Base-by-base conservation (phyloP, 2,888 invertebrate genomes). In the Agonopterix heracliana region DNA sequence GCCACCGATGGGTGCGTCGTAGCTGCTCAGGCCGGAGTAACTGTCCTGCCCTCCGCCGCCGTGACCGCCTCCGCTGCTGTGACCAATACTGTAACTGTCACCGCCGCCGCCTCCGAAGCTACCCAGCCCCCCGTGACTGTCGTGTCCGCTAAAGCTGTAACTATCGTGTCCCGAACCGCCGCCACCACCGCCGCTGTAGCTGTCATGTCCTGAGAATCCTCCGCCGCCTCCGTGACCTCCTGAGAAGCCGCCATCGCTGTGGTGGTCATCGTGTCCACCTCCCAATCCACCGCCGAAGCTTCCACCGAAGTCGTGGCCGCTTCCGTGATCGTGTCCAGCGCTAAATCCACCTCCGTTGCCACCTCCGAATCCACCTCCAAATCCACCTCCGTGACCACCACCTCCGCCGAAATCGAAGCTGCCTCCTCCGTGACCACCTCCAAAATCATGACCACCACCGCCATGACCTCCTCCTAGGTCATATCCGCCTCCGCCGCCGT, bases 361-460 rank as follows among this genome's bases (percentile, higher is more conserved):
- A 4, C 63, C 66, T 26, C 61, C 59, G 11, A 51, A 51, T 34
- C 51, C 54, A 12, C 52, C 51, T 9, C 59, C 46, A 9, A 34
- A 34, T 14, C 62, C 60, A 34, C 63, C 60, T 12, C 61, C 66
- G 13, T 68, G 64, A 9, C 65, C 65, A 4, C 70, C 72, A 9
- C 65, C 65, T 3, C 70, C 72, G 41, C 70, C 72, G 2, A 60
- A 41, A 13, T 44, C 44, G 35, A 11, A 26, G 17, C 54, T 52
- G n/a, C 53, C 51, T 34, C 59, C 60, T 14, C 60, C 64, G 26
- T 60, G 53, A 35, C 64, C 63, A 7, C 64, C 64, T 34, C 59
- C 66, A 36, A 58, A 54, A 14, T 59, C 65, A 26, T 65, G 59
- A 34, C 60, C 52, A 36, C 61, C 55, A 44, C 66, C 66, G 12